These are phyloP conservation scores for Pempheris klunzingeri DNA, from an alignment of 2,797 vertebrate genomes.

Conservation along the genomic window DNA sequence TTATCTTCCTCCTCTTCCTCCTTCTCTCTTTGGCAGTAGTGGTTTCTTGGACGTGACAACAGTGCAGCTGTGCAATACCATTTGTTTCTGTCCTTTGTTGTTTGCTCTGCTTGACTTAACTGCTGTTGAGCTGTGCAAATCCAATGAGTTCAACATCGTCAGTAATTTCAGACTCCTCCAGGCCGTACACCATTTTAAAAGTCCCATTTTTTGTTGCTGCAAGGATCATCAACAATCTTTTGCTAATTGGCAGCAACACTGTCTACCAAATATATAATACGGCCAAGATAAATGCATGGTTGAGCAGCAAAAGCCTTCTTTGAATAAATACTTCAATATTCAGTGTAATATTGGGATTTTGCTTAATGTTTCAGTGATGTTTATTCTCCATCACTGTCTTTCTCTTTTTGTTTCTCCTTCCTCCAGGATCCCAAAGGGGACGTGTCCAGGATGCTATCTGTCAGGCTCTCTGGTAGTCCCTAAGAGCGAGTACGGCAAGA, in stretches of 20 bases:
- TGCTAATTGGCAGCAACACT: slow-evolving; percentile 98
- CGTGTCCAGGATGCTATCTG: slow-evolving; percentile 95
- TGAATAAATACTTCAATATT: neutral
- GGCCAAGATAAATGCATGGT: neutral
- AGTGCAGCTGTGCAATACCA: slow-evolving; percentile 80
- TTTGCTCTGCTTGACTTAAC: slow-evolving; percentile 82
- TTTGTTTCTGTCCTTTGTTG: slow-evolving; percentile 72
- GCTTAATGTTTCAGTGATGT: neutral
- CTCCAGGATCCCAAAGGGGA: slow-evolving; percentile 95
- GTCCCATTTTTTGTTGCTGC: slow-evolving; percentile 94
- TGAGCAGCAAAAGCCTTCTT: neutral
- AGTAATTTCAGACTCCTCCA: slow-evolving; percentile 94
- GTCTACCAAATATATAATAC: too few relatives aligned
- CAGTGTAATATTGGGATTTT: neutral
- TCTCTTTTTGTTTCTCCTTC: neutral
- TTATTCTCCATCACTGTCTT: neutral
- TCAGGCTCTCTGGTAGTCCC: slow-evolving; percentile 93
- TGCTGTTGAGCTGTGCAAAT: slow-evolving; percentile 98
- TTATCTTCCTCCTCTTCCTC: slow-evolving; percentile 34
- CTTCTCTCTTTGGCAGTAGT: slow-evolving; percentile 95
- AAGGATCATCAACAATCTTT: slow-evolving; percentile 97
- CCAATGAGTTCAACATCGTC: slow-evolving; percentile 96
- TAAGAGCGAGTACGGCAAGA: slow-evolving; percentile 98
- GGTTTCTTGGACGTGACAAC: slow-evolving; percentile 85
- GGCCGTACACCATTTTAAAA: slow-evolving; percentile 96